Evolutionary conservation across 2,113 vertebrate species (phyloP).

Genomic region (Psilopogon haemacephalus): DNA sequence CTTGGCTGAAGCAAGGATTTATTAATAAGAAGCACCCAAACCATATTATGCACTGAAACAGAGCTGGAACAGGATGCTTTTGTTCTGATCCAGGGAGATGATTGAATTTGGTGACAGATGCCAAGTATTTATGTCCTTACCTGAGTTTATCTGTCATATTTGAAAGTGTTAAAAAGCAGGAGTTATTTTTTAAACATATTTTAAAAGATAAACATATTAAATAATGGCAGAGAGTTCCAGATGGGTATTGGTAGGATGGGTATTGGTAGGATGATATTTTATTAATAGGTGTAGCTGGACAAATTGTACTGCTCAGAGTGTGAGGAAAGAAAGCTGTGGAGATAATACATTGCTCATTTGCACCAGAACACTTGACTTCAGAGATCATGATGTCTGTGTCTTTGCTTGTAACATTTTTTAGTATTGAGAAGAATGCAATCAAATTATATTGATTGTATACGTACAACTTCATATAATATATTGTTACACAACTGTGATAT

Average conservation of each 20-base stretch:
- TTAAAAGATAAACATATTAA: constrained; percentile 8
- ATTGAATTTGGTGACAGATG: constrained; percentile 30
- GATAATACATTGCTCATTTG: background rate
- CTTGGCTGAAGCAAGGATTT: background rate
- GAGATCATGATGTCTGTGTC: background rate
- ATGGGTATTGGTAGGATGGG: background rate
- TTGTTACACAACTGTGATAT: background rate
- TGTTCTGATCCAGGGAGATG: constrained; percentile 16
- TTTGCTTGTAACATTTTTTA: background rate
- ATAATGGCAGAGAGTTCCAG: background rate
- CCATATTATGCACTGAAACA: background rate
- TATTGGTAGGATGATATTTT: background rate
- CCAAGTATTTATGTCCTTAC: constrained; percentile 47
- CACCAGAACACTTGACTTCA: background rate
- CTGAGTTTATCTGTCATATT: constrained; percentile 52
- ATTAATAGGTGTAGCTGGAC: background rate
- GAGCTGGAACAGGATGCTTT: constrained; percentile 20
- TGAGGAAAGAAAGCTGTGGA: background rate
- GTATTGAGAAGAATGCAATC: background rate
- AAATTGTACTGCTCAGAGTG: background rate
- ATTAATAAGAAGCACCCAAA: constrained; percentile 31
- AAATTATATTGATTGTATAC: background rate
- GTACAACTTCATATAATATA: background rate
- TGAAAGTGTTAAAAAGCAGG: constrained; percentile 56
- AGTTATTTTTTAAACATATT: background rate